Evolutionary conservation across 2,888 invertebrate genomes (phyloP).

Genomic region (Aspidapion aeneum): DNA sequence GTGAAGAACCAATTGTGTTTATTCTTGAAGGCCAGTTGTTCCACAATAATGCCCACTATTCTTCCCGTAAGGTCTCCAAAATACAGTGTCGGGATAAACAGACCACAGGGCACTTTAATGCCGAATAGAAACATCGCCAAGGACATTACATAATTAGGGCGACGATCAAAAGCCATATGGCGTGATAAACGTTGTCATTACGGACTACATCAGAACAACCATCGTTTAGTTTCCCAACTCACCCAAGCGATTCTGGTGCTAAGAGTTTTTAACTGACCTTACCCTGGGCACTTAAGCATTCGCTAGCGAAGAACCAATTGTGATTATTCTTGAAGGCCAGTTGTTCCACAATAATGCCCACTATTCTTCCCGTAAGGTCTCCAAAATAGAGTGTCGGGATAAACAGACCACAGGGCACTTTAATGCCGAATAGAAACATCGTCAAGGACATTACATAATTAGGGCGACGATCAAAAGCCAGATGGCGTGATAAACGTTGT

Average conservation of each 20-base stretch:
- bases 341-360: conserved; percentile 96
- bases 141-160: conserved; percentile 86
- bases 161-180: conserved; percentile 84
- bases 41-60: conserved; percentile 94
- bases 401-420: conserved; percentile 90
- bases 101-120: conserved; percentile 85
- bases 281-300: conserved; percentile 87
- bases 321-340: conserved; percentile 83
- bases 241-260: too few relatives aligned
- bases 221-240: too few relatives aligned
- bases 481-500: conserved; percentile 84
- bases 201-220: too few relatives aligned
- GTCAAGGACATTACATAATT: conserved; percentile 88
- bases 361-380: conserved; percentile 92
- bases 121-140: conserved; percentile 98
- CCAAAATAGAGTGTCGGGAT: conserved; percentile 96
- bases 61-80: conserved; percentile 95
- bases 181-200: conserved; percentile 82
- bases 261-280: too few relatives aligned
- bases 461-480: conserved; percentile 88
- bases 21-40: conserved; percentile 85
- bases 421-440: conserved; percentile 96
- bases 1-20: conserved; percentile 86
- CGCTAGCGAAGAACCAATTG: conserved; percentile 85
- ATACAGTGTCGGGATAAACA: conserved; percentile 96